A percentile compares a stretch with the other conserved stretches of the same genome.
Conservation (phyloP, 2,113 vertebrate species). For the Conger conger region DNA sequence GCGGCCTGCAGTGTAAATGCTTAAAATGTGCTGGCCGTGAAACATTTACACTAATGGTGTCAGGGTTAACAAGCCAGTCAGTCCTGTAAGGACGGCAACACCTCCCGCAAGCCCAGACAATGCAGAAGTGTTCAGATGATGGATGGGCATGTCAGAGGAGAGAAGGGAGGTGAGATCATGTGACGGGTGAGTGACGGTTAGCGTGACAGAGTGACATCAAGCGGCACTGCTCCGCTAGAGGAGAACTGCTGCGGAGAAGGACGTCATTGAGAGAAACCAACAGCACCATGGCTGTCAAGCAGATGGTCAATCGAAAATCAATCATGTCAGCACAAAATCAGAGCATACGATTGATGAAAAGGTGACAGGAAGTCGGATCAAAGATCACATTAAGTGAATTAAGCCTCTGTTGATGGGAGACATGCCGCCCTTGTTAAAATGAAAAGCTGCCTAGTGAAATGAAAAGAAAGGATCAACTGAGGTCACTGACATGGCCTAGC, state of each 20-base stretch:
- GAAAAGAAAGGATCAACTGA: not conserved
- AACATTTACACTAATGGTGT: not conserved
- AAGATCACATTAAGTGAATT: not conserved
- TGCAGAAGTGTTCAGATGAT: not conserved
- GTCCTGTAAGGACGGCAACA: not conserved
- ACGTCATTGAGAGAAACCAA: not conserved
- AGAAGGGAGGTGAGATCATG: not conserved
- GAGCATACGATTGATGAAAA: not conserved
- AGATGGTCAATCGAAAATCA: not conserved
- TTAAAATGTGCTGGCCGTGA: not conserved
- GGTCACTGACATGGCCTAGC: not conserved
- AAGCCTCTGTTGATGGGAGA: not conserved
- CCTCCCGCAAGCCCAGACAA: not conserved
- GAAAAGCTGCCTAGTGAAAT: not conserved
- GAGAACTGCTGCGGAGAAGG: not conserved
- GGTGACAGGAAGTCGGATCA: not conserved
- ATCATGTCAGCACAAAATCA: not conserved
- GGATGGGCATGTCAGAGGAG: not conserved
- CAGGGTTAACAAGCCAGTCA: not conserved
- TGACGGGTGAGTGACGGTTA: not conserved
- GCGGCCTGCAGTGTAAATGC: not conserved
- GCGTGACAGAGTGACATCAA: not conserved
- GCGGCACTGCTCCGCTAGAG: not conserved
- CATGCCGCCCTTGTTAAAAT: not conserved
- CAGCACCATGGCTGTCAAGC: not conserved